Conservation (phyloP, 2,113 vertebrate genomes). For the Atherinomorus stipes region DNA sequence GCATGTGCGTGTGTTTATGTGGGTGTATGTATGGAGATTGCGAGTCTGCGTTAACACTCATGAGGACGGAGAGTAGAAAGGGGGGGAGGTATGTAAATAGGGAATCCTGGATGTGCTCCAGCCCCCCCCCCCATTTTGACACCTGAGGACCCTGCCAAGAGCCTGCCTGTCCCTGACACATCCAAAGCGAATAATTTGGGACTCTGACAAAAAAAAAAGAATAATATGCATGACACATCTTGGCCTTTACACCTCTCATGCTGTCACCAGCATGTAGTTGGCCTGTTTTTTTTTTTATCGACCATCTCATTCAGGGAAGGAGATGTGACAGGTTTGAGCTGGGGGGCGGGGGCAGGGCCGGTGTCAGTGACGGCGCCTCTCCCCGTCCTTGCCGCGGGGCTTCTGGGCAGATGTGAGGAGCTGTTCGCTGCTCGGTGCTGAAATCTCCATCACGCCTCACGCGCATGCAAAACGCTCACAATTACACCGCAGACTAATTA, state of each 20-base stretch:
- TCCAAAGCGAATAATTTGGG: slow-evolving; percentile 56
- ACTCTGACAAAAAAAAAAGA: slow-evolving; percentile 38
- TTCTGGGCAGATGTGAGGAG: slow-evolving; percentile 54
- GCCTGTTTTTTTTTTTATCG: slow-evolving; percentile 6
- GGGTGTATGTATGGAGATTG: slow-evolving; percentile 22
- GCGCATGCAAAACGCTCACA: slow-evolving; percentile 10
- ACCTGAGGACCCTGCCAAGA: slow-evolving; percentile 66
- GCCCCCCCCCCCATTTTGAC: slow-evolving; percentile 57
- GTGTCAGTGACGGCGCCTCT: slow-evolving; percentile 1
- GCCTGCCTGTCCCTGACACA: slow-evolving; percentile 62
- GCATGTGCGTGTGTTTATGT: slow-evolving; percentile 9
- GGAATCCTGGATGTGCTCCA: slow-evolving; percentile 59
- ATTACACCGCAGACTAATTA: slow-evolving; percentile 18
- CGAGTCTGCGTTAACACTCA: background rate
- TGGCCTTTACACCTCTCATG: slow-evolving; percentile 59
- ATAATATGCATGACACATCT: slow-evolving; percentile 67
- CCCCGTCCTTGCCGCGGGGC: slow-evolving; percentile 35
- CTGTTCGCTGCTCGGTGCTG: slow-evolving; percentile 67
- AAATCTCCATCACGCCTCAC: slow-evolving; percentile 33
- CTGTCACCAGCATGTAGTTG: slow-evolving; percentile 30
- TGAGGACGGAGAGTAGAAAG: background rate
- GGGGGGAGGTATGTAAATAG: slow-evolving; percentile 49
- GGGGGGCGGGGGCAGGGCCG: no score
- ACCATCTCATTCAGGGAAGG: background rate
- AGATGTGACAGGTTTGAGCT: background rate